A percentile compares a stretch with the other conserved stretches of the same genome.
Evolutionary conservation across 2,113 vertebrate species (phyloP).

Genomic region (Hemiscyllium ocellatum): DNA sequence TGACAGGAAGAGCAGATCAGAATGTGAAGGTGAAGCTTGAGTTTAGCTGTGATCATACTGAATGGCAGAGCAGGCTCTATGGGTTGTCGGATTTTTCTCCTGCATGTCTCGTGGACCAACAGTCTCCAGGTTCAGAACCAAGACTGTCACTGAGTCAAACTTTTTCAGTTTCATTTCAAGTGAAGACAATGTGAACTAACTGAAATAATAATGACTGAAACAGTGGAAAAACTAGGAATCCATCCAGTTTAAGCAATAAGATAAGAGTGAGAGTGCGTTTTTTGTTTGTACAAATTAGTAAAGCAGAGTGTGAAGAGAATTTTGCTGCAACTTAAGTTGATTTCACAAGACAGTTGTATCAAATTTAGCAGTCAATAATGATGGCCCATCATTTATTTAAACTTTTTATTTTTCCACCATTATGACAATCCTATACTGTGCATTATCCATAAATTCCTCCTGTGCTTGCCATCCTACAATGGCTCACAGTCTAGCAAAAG

Average conservation of each 20-base stretch:
- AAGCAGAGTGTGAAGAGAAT: not conserved
- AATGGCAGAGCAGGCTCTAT: not conserved
- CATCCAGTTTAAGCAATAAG: not conserved
- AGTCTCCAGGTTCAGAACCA: not conserved
- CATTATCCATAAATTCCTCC: too few relatives aligned
- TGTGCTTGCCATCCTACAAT: not conserved
- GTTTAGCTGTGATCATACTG: not conserved
- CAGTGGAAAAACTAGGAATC: not conserved
- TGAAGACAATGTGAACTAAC: not conserved
- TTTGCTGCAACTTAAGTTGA: not conserved
- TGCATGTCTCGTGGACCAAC: not conserved
- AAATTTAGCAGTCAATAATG: not conserved
- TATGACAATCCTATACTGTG: not conserved
- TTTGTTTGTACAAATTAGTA: not conserved
- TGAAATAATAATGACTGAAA: not conserved
- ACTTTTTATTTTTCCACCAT: not conserved
- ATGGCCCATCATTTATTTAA: not conserved
- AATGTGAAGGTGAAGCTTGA: not conserved
- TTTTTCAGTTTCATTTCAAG: not conserved
- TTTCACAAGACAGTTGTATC: not conserved
- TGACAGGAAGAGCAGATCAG: not conserved
- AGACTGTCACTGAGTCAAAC: not conserved
- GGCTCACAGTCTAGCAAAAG: not conserved
- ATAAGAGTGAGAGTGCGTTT: not conserved
- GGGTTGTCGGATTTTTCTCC: not conserved